Evolutionary conservation across 2,888 invertebrate species (phyloP).

Genomic region (Ichneumoninae sp.): DNA sequence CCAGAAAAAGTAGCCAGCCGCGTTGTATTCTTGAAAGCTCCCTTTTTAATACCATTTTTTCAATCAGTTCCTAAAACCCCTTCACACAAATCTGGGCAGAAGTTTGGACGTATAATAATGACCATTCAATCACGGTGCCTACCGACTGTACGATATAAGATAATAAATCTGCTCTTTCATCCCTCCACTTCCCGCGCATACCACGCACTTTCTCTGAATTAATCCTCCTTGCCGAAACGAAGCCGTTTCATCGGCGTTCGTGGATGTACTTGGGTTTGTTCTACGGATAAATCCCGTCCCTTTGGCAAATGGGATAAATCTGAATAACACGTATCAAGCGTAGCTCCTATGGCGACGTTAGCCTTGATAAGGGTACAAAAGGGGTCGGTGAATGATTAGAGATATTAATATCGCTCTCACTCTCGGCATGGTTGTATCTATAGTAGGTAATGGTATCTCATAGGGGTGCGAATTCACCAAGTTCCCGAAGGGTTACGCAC

Average conservation of each 20-base stretch:
- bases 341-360: slow-evolving; percentile 75
- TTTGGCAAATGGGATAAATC: slow-evolving; percentile 81
- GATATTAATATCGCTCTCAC: slow-evolving; percentile 81
- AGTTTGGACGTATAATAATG: not conserved
- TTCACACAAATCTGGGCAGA: not conserved
- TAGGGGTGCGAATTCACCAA: slow-evolving; percentile 78
- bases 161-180: slow-evolving; percentile 57
- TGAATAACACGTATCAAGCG: slow-evolving; percentile 82
- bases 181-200: slow-evolving; percentile 22
- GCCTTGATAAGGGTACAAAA: slow-evolving; percentile 82
- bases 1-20: not conserved
- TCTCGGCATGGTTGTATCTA: slow-evolving; percentile 46
- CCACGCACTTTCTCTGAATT: slow-evolving; percentile 69
- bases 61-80: not conserved
- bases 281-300: slow-evolving; percentile 77
- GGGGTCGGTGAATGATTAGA: slow-evolving; percentile 83
- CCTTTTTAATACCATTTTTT: not conserved
- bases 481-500: slow-evolving; percentile 50
- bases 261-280: slow-evolving; percentile 77
- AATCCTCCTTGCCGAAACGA: slow-evolving; percentile 75
- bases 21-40: not conserved
- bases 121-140: slow-evolving; percentile 10
- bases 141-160: slow-evolving; percentile 41
- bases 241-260: slow-evolving; percentile 73
- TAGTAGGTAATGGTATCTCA: slow-evolving; percentile 27